phyloP scores from a whole-genome alignment of 2,113 vertebrate genomes.

The Marmota flaviventris region DNA sequence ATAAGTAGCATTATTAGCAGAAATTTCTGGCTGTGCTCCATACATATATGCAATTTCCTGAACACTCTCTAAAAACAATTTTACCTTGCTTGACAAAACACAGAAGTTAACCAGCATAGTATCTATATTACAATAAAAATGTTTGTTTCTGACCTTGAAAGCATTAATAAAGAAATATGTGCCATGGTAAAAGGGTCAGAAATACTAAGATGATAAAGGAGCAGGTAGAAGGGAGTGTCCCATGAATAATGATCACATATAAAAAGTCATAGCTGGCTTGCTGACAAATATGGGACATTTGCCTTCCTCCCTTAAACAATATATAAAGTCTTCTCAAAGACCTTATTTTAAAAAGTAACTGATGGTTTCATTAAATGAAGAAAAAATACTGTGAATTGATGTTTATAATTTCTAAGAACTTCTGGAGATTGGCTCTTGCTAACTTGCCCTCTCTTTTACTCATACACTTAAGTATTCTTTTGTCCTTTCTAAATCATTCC shows the following conservation, averaged over 20 bases:
- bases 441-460: neutral
- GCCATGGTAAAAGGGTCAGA: neutral
- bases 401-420: neutral
- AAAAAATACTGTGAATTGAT: neutral
- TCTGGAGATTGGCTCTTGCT: neutral
- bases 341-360: neutral
- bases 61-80: constrained; percentile 37
- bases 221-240: neutral
- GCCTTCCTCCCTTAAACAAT: neutral
- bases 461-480: neutral
- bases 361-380: neutral
- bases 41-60: constrained; percentile 54
- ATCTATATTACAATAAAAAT: constrained; percentile 28
- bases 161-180: constrained; percentile 4
- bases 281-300: neutral
- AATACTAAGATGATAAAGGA: neutral
- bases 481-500: neutral
- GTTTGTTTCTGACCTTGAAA: neutral
- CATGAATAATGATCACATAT: constrained; percentile 1
- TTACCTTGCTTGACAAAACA: constrained; percentile 50
- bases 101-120: constrained; percentile 68
- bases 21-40: constrained; percentile 18
- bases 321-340: neutral
- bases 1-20: constrained; percentile 26
- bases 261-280: neutral